phyloP scores from a whole-genome alignment of 2,113 vertebrate species.

The Parus major region DNA sequence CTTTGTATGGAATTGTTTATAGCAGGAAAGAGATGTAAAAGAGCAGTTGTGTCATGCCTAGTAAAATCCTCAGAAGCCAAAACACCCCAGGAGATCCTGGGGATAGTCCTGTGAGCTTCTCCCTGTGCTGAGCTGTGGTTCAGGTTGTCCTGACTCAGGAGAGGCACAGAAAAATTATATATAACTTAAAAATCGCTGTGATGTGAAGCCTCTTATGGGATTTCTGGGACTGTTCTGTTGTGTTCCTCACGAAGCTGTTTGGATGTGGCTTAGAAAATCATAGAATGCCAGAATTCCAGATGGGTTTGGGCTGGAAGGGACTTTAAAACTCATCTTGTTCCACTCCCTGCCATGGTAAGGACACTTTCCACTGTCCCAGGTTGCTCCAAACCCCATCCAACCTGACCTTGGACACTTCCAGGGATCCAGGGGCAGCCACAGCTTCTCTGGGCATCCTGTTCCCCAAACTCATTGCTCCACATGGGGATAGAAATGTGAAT shows the following conservation, averaged over 20 bases:
- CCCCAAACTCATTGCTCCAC: not conserved
- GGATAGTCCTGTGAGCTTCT: not conserved
- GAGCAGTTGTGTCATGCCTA: not conserved
- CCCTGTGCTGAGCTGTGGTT: not conserved
- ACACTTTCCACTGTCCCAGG: not conserved
- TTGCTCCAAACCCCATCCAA: accelerated
- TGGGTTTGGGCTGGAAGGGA: not conserved
- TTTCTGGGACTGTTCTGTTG: not conserved
- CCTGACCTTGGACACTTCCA: not conserved
- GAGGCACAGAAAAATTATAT: not conserved
- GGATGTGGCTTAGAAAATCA: not conserved
- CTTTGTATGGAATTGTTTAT: not conserved
- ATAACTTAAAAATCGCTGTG: not conserved
- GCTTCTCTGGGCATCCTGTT: accelerated
- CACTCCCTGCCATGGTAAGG: not conserved
- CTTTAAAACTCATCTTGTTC: not conserved
- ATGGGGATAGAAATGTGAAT: not conserved
- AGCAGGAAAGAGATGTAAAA: not conserved
- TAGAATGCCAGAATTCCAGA: not conserved
- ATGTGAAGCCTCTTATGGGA: not conserved
- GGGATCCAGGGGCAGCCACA: not conserved
- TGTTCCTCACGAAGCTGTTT: not conserved
- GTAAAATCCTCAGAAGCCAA: not conserved
- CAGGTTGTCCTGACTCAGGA: not conserved
- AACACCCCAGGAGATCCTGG: not conserved